Conservation (phyloP, 2,113 vertebrate genomes). For the Dolichotis patagonum region DNA sequence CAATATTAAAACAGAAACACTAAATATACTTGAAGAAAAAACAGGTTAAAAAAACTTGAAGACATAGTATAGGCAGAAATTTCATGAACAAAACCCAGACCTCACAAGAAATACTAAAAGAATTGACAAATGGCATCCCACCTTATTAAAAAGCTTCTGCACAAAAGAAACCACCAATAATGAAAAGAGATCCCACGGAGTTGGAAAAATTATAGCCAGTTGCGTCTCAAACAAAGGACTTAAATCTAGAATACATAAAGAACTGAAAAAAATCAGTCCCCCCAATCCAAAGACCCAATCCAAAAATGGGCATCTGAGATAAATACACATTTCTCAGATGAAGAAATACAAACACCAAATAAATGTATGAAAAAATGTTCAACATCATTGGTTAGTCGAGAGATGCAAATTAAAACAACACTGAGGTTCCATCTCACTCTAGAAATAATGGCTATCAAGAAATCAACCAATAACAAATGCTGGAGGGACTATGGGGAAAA, state of each 20-base stretch:
- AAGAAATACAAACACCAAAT: not conserved
- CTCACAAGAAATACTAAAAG: not conserved
- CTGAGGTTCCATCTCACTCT: not conserved
- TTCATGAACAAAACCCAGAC: not conserved
- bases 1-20: not conserved
- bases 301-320: not conserved
- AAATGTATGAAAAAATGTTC: not conserved
- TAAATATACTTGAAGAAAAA: not conserved
- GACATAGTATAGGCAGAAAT: not conserved
- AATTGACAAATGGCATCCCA: not conserved
- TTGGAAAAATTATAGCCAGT: not conserved
- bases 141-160: not conserved
- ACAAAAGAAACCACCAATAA: not conserved
- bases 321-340: not conserved
- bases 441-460: not conserved
- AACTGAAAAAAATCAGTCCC: not conserved
- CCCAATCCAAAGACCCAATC: not conserved
- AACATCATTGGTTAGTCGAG: not conserved
- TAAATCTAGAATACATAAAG: not conserved
- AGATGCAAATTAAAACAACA: not conserved
- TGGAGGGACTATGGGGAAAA: not conserved
- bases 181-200: not conserved
- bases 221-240: not conserved
- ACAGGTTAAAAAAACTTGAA: not conserved
- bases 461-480: not conserved